phyloP scores from a whole-genome alignment of 2,888 invertebrate genomes.

The Macroteleia sp. region DNA sequence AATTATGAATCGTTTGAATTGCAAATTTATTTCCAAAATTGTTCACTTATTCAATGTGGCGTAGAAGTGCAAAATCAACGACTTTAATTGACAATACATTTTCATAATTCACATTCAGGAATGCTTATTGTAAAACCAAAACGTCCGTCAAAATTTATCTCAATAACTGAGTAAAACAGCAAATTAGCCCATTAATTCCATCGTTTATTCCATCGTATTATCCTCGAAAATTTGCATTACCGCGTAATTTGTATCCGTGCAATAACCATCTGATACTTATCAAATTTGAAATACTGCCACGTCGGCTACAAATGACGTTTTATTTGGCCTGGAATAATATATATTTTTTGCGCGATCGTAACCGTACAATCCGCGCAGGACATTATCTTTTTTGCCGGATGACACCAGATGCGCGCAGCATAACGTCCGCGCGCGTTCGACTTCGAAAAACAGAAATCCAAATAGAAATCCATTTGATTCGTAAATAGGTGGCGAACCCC shows the following conservation, averaged over 20 bases:
- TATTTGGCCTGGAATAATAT: slow-evolving; percentile 35
- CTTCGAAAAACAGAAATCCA: slow-evolving; percentile 53
- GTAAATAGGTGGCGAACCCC: slow-evolving; percentile 20
- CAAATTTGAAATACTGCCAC: slow-evolving; percentile 49
- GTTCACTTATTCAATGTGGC: no score
- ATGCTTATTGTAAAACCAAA: slow-evolving; percentile 1
- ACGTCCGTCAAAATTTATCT: slow-evolving; percentile 4
- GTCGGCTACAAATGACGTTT: slow-evolving; percentile 42
- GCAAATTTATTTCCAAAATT: no score
- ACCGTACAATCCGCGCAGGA: slow-evolving; percentile 14
- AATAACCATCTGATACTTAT: slow-evolving; percentile 35
- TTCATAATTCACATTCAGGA: slow-evolving; percentile 5
- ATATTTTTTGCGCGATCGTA: slow-evolving; percentile 20
- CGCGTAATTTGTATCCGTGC: slow-evolving; percentile 27
- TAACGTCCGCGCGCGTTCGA: slow-evolving; percentile 23
- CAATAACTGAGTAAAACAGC: slow-evolving; percentile 34
- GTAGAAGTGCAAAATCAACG: neutral
- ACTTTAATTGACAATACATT: slow-evolving; percentile 2
- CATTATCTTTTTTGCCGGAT: slow-evolving; percentile 43
- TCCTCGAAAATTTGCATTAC: slow-evolving; percentile 9
- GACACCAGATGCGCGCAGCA: slow-evolving; percentile 47
- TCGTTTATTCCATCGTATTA: neutral
- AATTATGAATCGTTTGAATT: no score
- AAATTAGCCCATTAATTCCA: slow-evolving; percentile 25
- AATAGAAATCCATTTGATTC: slow-evolving; percentile 63